Base-by-base conservation (phyloP, 2,888 invertebrate species). In the Dasypogon diadema region DNA sequence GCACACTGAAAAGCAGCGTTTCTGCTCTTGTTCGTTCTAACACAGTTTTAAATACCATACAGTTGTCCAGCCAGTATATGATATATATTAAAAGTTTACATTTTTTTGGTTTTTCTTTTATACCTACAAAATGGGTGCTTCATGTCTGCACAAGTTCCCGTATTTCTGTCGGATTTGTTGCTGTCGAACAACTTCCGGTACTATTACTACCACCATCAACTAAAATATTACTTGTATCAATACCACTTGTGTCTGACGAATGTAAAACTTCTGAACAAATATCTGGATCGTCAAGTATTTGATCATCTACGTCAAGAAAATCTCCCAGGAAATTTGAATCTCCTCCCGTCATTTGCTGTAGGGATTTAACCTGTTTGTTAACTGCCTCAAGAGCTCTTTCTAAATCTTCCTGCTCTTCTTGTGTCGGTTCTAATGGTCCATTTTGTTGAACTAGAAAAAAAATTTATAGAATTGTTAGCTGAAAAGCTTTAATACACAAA, bases 391-490 rank as follows among this genome's bases (percentile, higher is more conserved):
- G 86, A 6, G 95, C 96, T 77, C 95, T 91, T 83, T 96, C 95
- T 81, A 96, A 86, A 84, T 96, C 96, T 80, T 96, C 95, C 37
- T 94, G 92, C 85, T 96, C 96, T 83, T 94, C 95, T 83, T 91
- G 89, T 63, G 92, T 90, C 42, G 92, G 91, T 81, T 90, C 90
- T 81, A 90, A 91, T 79, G 90, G 91, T n/a, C 91, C 91, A 83
- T 91, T 92, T 84, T 90, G 90, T 83, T 90, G 90, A 82, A 89
- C 90, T 90, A 81, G 12, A 74, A 76, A 51, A 37, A 24, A 24
- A 24, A 24, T 2, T 18, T 4, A 12, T 55, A 21, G n/a, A 55
- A 14, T 14, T 55, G n/a, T 18, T 12, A 55, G 21, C 22, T 55
- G 18, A 55, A 55, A 21, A n/a, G n/a, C n/a, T n/a, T n/a, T n/a